A percentile compares a stretch with the other conserved stretches of the same genome.
phyloP scores from a whole-genome alignment of 2,113 vertebrate genomes.

The Pachypanchax playfairii region DNA sequence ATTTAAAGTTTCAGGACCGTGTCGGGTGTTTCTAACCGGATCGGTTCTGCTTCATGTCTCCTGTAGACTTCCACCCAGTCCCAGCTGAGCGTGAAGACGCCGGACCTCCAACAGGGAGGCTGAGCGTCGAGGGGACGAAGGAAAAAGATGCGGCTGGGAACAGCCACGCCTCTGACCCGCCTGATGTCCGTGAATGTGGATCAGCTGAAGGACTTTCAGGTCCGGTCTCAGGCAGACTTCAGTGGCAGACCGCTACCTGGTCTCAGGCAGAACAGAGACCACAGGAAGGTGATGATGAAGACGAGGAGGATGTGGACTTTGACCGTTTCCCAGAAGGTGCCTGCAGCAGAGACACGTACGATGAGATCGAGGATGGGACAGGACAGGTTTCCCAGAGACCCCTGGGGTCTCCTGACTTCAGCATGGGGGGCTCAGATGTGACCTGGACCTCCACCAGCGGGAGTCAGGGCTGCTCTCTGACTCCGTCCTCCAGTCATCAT shows the following conservation, averaged over 20 bases:
- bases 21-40: too few species aligned
- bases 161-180: constrained; percentile 6
- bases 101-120: constrained; percentile 17
- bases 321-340: constrained; percentile 59
- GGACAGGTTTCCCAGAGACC: constrained; percentile 81
- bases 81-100: constrained; percentile 27
- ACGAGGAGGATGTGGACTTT: constrained; percentile 67
- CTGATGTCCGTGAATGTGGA: constrained; percentile 14
- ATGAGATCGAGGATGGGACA: constrained; percentile 79
- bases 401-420: constrained; percentile 73
- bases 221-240: constrained; percentile 42
- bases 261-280: constrained; percentile 57
- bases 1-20: too few species aligned
- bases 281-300: constrained; percentile 53
- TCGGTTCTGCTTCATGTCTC: too few species aligned
- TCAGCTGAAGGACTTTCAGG: constrained; percentile 19
- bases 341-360: constrained; percentile 71
- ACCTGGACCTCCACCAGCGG: constrained; percentile 60
- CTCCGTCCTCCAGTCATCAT: constrained; percentile 58
- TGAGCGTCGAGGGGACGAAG: constrained; percentile 36
- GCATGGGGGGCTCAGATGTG: constrained; percentile 53
- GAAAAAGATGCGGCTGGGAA: constrained; percentile 37
- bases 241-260: constrained; percentile 71
- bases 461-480: constrained; percentile 27
- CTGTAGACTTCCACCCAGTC: constrained; percentile 57